Evolutionary conservation across 1,140 invertebrate species (phyloP), one percentile per base, ranked within the genome.

Genomic region (Ceratina calcarata): DNA sequence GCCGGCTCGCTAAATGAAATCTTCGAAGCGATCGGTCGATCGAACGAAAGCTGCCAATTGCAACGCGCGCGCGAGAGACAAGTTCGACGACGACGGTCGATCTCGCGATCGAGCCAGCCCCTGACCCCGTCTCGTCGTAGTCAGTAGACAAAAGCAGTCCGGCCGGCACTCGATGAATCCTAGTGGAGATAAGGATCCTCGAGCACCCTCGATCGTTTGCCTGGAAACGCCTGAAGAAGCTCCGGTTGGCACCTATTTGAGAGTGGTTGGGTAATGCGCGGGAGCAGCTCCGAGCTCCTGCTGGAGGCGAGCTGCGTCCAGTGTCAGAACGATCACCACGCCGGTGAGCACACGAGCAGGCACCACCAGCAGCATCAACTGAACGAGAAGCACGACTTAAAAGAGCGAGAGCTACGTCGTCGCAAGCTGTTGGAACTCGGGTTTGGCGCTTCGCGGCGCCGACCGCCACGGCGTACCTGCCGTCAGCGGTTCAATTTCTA

Each of bases 261-360:
- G 58, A 82, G 73, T 67, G 73, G 71, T 68, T 65, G 81, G 87
- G 87, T 89, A 86, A 97, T 97, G 96, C 95, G 95, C 92, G 96
- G 96, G 93, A 96, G 96, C 94, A 97, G 96, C 94, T 97, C 96
- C 87, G 96, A 97, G 94, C 95, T 96, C 91, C 94, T 97, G 94
- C 95, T 97, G 91, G 96, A 96, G 92, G 90, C 92, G 73, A 91
- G 89, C 85, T 91, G 90, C 84, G 89, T 80, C 77, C 85, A 86
- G 76, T 86, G 84, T 64, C 85, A 86, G 80, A 80, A 72, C 70
- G 77, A 86, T 45, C 65, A 78, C 53, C 80, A 75, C 45, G 67
- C 66, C 32, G 53, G 53, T 0, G 64, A 82, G 67, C 75, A 70
- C 51, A 27, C 51, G 24, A 20, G 57, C 27, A 66, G 51, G 24